Evolutionary conservation across 2,888 invertebrate species (phyloP).

Genomic region (Drosophila siamana): DNA sequence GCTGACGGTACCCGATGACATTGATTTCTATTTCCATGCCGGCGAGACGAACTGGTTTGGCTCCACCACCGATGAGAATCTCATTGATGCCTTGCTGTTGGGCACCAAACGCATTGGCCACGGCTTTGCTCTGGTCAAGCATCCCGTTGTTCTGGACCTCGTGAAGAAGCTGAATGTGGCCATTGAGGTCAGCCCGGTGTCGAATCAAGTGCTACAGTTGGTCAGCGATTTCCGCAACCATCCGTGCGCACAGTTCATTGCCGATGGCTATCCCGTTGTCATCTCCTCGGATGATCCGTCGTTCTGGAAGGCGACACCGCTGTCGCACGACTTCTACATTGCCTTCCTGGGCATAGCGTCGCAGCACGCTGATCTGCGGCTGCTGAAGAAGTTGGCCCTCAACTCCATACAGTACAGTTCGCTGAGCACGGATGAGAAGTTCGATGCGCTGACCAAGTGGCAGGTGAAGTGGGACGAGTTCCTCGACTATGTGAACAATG

Average conservation of each 20-base stretch:
- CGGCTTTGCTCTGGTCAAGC: conserved; percentile 90
- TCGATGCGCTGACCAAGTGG: conserved; percentile 86
- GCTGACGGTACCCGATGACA: conserved; percentile 84
- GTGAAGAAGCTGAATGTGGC: conserved; percentile 88
- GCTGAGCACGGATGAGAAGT: conserved; percentile 86
- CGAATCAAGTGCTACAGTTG: conserved; percentile 90
- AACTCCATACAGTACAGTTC: conserved; percentile 91
- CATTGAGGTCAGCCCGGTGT: conserved; percentile 92
- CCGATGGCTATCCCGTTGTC: conserved; percentile 90
- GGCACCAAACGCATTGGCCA: conserved; percentile 92
- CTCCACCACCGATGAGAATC: conserved; percentile 89
- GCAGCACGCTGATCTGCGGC: conserved; percentile 88
- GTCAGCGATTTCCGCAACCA: conserved; percentile 91
- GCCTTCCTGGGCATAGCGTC: conserved; percentile 92
- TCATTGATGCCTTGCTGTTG: conserved; percentile 91
- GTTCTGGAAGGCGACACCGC: conserved; percentile 90
- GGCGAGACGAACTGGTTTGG: conserved; percentile 93
- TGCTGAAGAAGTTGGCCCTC: conserved; percentile 90
- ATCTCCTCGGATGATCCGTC: conserved; percentile 93
- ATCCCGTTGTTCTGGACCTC: conserved; percentile 88
- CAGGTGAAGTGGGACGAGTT: conserved; percentile 87
- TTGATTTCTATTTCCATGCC: conserved; percentile 92
- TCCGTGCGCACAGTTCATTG: conserved; percentile 89
- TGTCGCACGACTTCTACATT: conserved; percentile 92
- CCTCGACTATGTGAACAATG: conserved; percentile 83